These are phyloP conservation scores for Drosophila neocordata DNA, from an alignment of 1,140 invertebrate genomes.

Conservation along the genomic window DNA sequence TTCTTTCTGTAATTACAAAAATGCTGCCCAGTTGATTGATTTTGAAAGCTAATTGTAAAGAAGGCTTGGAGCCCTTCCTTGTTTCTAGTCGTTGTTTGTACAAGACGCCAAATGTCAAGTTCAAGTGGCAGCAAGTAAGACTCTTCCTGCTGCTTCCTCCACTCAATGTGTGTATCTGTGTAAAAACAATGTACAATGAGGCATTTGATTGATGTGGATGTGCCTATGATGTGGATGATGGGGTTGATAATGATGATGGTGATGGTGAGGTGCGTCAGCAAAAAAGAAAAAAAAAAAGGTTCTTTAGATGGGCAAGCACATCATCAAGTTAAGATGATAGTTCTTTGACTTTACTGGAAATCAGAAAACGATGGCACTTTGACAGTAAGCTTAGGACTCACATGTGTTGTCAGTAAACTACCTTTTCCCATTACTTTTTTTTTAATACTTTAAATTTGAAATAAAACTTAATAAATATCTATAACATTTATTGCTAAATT, in stretches of 20 bases:
- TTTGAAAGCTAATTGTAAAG: conserved; percentile 71
- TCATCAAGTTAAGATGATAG: conserved; percentile 32
- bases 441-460: too few relatives aligned
- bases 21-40: conserved; percentile 69
- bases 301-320: conserved; percentile 4
- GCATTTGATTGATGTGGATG: conserved; percentile 69
- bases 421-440: background rate
- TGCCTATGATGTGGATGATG: conserved; percentile 34
- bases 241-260: conserved; percentile 39
- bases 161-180: conserved; percentile 8
- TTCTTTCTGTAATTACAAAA: conserved; percentile 70
- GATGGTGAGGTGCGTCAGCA: conserved; percentile 46
- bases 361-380: background rate
- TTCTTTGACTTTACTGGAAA: conserved; percentile 45
- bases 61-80: conserved; percentile 45
- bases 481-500: too few relatives aligned
- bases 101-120: conserved; percentile 47
- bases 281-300: conserved; percentile 22
- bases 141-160: conserved; percentile 12
- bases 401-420: too few relatives aligned
- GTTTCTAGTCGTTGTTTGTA: background rate
- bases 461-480: too few relatives aligned
- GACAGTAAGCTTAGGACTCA: background rate
- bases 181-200: conserved; percentile 49
- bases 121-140: conserved; percentile 38